Conservation (phyloP, 2,888 invertebrate genomes). For the Ectemnius continuus region DNA sequence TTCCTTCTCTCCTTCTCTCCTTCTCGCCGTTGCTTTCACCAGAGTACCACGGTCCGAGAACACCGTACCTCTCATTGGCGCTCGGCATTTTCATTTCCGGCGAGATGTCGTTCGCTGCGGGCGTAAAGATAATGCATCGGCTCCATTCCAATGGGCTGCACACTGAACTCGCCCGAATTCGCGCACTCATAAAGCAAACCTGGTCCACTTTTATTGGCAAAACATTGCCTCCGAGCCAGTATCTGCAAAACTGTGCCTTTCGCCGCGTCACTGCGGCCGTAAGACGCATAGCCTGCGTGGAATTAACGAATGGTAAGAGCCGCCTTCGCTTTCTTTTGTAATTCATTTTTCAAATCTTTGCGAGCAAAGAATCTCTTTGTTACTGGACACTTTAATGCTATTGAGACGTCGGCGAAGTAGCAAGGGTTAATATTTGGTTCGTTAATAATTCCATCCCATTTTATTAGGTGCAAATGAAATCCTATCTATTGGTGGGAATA, state of each 20-base stretch:
- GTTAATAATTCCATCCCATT: too few relatives aligned
- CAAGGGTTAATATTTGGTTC: too few relatives aligned
- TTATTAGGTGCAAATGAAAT: too few relatives aligned
- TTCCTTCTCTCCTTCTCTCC: too few relatives aligned
- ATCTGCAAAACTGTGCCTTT: conserved; percentile 47
- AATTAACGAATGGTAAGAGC: conserved; percentile 35
- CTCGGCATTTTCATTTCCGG: conserved; percentile 55
- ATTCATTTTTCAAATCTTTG: too few relatives aligned
- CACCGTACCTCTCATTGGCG: neutral
- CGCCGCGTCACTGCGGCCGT: conserved; percentile 29
- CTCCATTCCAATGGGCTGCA: conserved; percentile 25
- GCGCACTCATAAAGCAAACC: conserved; percentile 45
- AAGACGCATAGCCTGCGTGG: conserved; percentile 29
- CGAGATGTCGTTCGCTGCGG: conserved; percentile 38
- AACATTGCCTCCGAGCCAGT: conserved; percentile 32
- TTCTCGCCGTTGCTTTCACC: conserved; percentile 4
- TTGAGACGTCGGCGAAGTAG: too few relatives aligned
- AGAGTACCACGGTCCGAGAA: neutral
- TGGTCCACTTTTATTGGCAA: conserved; percentile 49
- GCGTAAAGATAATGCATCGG: conserved; percentile 52
- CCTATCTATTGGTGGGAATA: too few relatives aligned
- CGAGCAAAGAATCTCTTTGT: too few relatives aligned
- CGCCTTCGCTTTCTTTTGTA: too few relatives aligned
- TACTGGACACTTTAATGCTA: too few relatives aligned
- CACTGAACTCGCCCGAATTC: neutral